phyloP scores from a whole-genome alignment of 2,113 vertebrate species.

The Campylomormyrus tamandua region DNA sequence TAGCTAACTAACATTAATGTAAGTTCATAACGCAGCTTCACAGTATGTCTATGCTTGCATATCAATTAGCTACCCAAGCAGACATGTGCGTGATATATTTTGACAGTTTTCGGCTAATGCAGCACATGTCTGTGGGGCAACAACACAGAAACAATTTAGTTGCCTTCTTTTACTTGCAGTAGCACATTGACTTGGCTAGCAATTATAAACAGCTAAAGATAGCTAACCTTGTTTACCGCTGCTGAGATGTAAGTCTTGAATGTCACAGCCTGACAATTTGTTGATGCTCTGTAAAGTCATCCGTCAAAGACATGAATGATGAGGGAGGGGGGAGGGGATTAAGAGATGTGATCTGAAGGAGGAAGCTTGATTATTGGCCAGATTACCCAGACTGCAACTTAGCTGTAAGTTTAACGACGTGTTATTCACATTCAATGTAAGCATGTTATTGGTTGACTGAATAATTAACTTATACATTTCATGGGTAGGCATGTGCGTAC shows the following conservation, averaged over 20 bases:
- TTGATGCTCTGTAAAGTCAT: background rate
- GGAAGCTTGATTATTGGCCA: background rate
- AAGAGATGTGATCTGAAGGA: background rate
- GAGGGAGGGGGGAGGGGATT: background rate
- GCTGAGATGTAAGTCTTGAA: background rate
- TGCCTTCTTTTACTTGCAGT: background rate
- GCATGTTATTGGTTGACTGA: background rate
- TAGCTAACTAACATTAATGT: background rate
- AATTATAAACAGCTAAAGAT: background rate
- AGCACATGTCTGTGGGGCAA: background rate
- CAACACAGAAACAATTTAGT: background rate
- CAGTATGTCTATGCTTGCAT: background rate
- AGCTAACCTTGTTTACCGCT: background rate
- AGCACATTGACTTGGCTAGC: background rate
- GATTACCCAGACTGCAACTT: background rate
- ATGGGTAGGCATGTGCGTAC: background rate
- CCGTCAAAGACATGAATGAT: background rate
- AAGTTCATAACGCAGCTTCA: background rate
- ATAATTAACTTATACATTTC: background rate
- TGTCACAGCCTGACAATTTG: background rate
- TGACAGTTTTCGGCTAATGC: background rate
- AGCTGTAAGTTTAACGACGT: background rate
- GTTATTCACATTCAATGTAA: background rate
- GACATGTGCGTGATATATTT: background rate
- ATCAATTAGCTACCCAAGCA: background rate